Conservation (phyloP, 2,797 vertebrate species). For the Catamblyrhynchus diadema region DNA sequence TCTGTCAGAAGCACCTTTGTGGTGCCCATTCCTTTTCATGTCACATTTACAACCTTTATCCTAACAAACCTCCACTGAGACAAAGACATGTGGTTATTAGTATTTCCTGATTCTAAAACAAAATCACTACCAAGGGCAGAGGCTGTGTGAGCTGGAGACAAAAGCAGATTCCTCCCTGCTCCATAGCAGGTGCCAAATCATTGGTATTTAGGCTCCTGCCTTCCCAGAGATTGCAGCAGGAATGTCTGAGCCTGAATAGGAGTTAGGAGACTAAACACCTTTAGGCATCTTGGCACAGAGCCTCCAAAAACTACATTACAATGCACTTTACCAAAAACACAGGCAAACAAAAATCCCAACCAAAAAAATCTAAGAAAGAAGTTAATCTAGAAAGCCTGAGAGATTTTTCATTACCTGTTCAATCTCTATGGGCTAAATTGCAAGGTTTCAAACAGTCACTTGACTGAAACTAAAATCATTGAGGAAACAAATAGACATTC, state of each 20-base stretch:
- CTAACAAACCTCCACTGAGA: not conserved
- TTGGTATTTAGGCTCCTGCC: not conserved
- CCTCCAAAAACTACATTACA: not conserved
- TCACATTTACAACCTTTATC: not conserved
- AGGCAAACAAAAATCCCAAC: not conserved
- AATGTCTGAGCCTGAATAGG: not conserved
- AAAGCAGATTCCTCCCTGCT: not conserved
- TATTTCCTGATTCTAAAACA: not conserved
- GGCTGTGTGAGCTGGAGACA: not conserved
- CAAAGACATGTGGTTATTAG: not conserved
- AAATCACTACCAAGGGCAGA: not conserved
- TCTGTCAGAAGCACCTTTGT: not conserved
- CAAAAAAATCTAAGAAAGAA: not conserved
- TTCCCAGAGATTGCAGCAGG: not conserved
- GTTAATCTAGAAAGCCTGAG: not conserved
- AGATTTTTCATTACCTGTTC: not conserved
- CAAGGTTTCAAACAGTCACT: not conserved
- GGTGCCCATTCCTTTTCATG: not conserved
- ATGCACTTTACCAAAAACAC: not conserved
- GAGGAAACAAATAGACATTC: not conserved
- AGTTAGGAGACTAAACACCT: not conserved
- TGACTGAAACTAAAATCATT: not conserved
- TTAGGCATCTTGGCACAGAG: not conserved
- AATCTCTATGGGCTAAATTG: not conserved
- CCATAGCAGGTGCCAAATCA: not conserved